Conservation (phyloP, 2,888 invertebrate genomes). For the Eupithecia centaureata region DNA sequence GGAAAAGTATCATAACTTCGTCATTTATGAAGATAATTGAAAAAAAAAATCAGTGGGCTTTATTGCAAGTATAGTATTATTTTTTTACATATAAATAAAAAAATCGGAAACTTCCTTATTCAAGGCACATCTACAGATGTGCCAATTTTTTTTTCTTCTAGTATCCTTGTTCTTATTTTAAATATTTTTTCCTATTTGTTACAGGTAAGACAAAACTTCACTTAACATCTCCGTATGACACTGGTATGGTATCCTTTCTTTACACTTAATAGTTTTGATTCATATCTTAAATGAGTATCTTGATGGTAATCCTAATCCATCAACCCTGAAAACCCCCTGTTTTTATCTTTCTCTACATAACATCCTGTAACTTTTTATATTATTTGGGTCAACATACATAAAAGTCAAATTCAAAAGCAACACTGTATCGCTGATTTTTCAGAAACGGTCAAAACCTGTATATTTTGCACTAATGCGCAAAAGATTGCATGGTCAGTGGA, state of each 20-base stretch:
- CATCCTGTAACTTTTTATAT: neutral
- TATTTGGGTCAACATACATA: neutral
- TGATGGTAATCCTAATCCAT: neutral
- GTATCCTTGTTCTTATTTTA: neutral
- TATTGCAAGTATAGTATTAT: too few species aligned
- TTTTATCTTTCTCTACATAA: neutral
- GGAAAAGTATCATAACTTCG: too few species aligned
- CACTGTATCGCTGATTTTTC: neutral
- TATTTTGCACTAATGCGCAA: conserved; percentile 18
- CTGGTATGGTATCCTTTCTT: too few species aligned
- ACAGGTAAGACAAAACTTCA: conserved; percentile 25
- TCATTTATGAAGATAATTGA: too few species aligned
- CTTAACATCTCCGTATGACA: neutral
- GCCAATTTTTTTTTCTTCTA: neutral
- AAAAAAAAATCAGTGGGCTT: too few species aligned
- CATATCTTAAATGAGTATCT: neutral
- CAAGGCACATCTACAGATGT: too few species aligned
- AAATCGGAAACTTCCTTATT: too few species aligned
- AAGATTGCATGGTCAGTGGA: conserved; percentile 24
- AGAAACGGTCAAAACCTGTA: neutral
- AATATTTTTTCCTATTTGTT: conserved; percentile 21
- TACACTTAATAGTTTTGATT: too few species aligned
- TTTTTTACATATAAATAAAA: too few species aligned
- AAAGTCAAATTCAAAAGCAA: conserved; percentile 1
- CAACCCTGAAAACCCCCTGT: neutral